phyloP scores from a whole-genome alignment of 2,888 invertebrate genomes.

The Morpho deidamia region DNA sequence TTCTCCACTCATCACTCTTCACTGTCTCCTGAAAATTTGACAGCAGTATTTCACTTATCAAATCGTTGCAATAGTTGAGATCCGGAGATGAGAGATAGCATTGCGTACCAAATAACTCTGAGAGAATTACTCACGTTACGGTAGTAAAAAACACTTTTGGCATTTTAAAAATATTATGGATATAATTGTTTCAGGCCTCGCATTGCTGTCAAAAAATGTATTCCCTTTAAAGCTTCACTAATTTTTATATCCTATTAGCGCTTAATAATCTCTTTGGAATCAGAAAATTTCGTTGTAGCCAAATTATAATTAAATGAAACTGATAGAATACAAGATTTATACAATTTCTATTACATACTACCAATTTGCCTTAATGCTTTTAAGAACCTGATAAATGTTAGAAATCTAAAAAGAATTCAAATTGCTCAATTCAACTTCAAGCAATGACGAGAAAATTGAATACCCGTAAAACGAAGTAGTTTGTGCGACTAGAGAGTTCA shows the following conservation, averaged over 20 bases:
- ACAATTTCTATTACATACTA: too few species aligned
- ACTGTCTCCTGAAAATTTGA: constrained; percentile 50
- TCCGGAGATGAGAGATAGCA: constrained; percentile 19
- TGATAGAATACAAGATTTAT: too few species aligned
- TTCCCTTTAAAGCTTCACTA: too few species aligned
- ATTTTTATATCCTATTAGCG: too few species aligned
- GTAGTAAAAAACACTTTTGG: too few species aligned
- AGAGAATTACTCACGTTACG: background rate
- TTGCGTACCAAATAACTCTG: background rate
- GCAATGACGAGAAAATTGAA: constrained; percentile 38
- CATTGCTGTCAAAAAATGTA: too few species aligned
- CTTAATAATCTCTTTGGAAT: too few species aligned
- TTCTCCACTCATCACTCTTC: constrained; percentile 57
- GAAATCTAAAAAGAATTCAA: constrained; percentile 8
- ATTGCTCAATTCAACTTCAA: constrained; percentile 29
- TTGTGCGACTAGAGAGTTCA: constrained; percentile 56
- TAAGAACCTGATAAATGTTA: background rate
- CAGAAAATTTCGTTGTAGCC: too few species aligned
- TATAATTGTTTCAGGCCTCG: too few species aligned
- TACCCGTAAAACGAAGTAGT: constrained; percentile 49
- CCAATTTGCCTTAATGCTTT: too few species aligned
- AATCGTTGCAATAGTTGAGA: constrained; percentile 22
- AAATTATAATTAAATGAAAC: too few species aligned
- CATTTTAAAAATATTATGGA: too few species aligned
- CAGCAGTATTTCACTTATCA: constrained; percentile 40